A percentile compares a stretch with the other conserved stretches of the same genome.
Conservation (phyloP, 2,888 invertebrate species). For the Trichogramma dendrolimi region DNA sequence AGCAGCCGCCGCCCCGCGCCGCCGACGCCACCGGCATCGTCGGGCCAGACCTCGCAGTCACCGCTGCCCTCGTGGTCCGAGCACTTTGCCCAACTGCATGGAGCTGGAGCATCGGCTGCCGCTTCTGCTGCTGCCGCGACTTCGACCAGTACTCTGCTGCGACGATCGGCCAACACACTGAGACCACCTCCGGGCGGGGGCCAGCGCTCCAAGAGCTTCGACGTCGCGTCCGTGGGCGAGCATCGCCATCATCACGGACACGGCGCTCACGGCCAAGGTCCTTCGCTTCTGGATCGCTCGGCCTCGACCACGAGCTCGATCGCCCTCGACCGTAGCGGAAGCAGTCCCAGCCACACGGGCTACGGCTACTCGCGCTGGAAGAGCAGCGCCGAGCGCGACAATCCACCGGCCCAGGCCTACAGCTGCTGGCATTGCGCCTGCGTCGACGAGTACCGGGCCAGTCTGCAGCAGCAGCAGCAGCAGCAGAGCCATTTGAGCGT, state of each 20-base stretch:
- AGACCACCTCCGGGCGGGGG: conserved; percentile 57
- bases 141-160: neutral
- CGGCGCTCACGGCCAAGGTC: conserved; percentile 27
- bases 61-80: too few relatives aligned
- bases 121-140: too few relatives aligned
- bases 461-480: conserved; percentile 49
- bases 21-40: neutral
- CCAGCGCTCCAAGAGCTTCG: conserved; percentile 76
- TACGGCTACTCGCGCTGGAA: conserved; percentile 17
- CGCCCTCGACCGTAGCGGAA: conserved; percentile 10
- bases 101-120: too few relatives aligned
- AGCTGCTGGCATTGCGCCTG: conserved; percentile 76
- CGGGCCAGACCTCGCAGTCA: neutral
- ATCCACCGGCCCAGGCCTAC: conserved; percentile 58
- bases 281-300: conserved; percentile 28
- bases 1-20: conserved; percentile 1
- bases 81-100: too few relatives aligned
- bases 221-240: conserved; percentile 54
- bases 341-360: conserved; percentile 2
- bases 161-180: conserved; percentile 46
- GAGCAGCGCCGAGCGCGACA: conserved; percentile 31
- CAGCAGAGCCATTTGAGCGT: neutral
- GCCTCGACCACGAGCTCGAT: conserved; percentile 32
- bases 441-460: conserved; percentile 67
- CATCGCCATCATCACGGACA: neutral